Evolutionary conservation across 2,888 invertebrate species (phyloP), one percentile per base, ranked within the genome.

Genomic region (Drosophila trichaetosa): DNA sequence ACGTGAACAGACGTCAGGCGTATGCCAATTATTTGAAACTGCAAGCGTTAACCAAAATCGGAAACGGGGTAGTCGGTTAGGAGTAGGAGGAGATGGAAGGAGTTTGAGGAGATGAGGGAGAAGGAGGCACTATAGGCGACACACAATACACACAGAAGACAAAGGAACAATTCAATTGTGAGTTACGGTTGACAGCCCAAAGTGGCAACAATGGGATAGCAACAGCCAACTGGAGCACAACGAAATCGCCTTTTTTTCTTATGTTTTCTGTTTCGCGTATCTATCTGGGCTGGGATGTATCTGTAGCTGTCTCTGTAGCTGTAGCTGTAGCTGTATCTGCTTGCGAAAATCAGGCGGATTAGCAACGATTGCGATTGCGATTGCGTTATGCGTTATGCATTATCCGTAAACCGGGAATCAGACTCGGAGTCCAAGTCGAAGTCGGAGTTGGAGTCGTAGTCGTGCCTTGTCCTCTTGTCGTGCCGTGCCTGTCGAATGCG

Each of bases 121-220:
- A 4, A 4, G 33, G 16, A 46, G 29, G 18, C 29, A 31, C 51
- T 46, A 31, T 11, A 42, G 13, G 33, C 34, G 52, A 24, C 8
- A 57, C 62, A 75, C 54, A 40, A 38, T n/a, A 53, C 65, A 63
- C 66, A 73, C n/a, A 21, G 51, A 21, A 77, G 70, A 87, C 86
- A 86, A 86, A 87, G 85, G 87, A 83, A 88, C 88, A 88, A 86
- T 87, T 87, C 88, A 87, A 88, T 84, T 87, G 88, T 83, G 86
- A 87, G 81, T 84, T 87, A 87, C 86, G 85, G 85, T 64, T 83
- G 85, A 87, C 85, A 84, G 87, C 42, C 67, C 63, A 52, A 64
- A 64, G 72, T 73, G 74, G 73, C 83, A 82, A 84, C 85, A 85
- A 87, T 83, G 84, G 83, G 74, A n/a, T 74, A 70, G 82, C 57